phyloP scores from a whole-genome alignment of 2,888 invertebrate species.

The Caenorhabditis doughertyi region DNA sequence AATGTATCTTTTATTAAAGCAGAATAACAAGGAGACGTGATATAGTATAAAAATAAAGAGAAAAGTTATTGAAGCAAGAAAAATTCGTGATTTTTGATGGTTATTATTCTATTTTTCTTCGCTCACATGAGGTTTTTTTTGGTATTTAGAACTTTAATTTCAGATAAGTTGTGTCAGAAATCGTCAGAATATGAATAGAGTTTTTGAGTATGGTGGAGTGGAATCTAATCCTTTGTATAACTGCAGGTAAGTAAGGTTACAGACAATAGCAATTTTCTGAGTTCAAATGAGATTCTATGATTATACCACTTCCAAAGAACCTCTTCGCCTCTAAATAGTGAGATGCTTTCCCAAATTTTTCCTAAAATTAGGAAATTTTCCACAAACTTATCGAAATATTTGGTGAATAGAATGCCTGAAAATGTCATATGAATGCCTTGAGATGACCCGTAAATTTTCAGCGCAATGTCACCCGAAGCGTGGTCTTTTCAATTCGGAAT shows the following conservation, averaged over 20 bases:
- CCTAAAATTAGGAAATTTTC: too few relatives aligned
- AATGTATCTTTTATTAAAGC: neutral
- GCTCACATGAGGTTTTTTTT: neutral
- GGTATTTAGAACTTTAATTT: neutral
- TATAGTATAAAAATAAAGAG: neutral
- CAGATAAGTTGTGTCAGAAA: neutral
- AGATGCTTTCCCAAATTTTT: too few relatives aligned
- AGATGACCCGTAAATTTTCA: too few relatives aligned
- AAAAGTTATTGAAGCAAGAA: constrained; percentile 9
- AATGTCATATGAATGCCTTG: too few relatives aligned
- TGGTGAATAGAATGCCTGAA: too few relatives aligned
- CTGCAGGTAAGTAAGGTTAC: constrained; percentile 37
- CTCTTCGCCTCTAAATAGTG: too few relatives aligned
- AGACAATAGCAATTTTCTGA: too few relatives aligned
- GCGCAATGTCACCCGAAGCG: constrained; percentile 17
- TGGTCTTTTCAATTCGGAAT: constrained; percentile 22
- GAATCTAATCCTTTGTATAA: constrained; percentile 46
- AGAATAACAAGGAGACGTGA: neutral
- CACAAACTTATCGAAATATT: too few relatives aligned
- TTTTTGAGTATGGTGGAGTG: constrained; percentile 45
- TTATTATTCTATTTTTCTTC: neutral
- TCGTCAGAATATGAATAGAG: constrained; percentile 22
- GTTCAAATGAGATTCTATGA: too few relatives aligned
- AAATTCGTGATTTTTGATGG: constrained; percentile 1
- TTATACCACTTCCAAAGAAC: too few relatives aligned